Conservation (phyloP, 1,140 invertebrate species). For the Anoplolepis gracilipes region DNA sequence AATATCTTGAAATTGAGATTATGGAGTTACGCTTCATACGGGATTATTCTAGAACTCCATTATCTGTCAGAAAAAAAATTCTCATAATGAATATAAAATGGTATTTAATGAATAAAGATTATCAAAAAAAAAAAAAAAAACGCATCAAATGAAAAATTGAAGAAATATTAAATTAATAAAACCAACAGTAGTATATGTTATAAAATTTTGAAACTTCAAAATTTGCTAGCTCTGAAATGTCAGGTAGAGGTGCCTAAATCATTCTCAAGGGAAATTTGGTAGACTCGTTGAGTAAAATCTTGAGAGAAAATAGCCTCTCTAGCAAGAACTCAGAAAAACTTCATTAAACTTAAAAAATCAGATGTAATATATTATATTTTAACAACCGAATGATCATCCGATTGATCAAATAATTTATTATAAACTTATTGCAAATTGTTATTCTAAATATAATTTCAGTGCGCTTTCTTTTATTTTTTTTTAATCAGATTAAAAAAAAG, state of each 20-base stretch:
- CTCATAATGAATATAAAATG: not conserved
- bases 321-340: not conserved
- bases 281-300: conserved; percentile 18
- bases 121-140: not conserved
- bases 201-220: conserved; percentile 10
- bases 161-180: not conserved
- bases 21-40: not conserved
- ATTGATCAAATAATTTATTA: not conserved
- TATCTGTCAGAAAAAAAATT: not conserved
- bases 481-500: not conserved
- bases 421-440: not conserved
- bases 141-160: not conserved
- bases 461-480: conserved; percentile 3
- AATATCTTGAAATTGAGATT: not conserved
- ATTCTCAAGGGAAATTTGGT: conserved; percentile 24
- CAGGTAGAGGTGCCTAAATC: not conserved
- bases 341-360: conserved; percentile 1
- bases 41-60: not conserved
- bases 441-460: not conserved
- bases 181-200: not conserved
- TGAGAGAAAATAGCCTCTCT: conserved; percentile 6
- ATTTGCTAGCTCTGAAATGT: conserved; percentile 4
- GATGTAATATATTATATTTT: not conserved
- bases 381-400: not conserved
- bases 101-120: not conserved